phyloP scores from a whole-genome alignment of 2,888 invertebrate species.

The Pardosa pseudoannulata region DNA sequence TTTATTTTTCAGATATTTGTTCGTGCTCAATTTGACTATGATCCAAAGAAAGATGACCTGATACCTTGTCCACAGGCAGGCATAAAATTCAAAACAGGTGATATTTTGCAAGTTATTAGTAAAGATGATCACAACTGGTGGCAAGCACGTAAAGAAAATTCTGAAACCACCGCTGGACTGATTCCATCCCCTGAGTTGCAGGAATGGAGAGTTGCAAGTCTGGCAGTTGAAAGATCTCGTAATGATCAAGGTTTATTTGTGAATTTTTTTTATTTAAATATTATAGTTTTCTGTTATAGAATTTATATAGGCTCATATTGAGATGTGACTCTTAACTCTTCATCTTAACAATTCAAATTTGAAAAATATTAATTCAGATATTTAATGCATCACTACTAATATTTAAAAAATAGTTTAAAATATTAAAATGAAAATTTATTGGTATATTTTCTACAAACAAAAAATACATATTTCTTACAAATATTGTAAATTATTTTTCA shows the following conservation, averaged over 20 bases:
- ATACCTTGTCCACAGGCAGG: conserved; percentile 99
- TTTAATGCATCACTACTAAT: no score
- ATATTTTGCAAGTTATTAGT: conserved; percentile 89
- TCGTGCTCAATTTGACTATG: conserved; percentile 98
- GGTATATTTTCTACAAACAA: no score
- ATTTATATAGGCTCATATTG: no score
- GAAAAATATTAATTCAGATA: no score
- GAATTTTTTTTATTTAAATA: no score
- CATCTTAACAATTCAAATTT: no score
- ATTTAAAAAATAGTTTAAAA: no score
- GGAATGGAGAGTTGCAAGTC: conserved; percentile 95
- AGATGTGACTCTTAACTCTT: no score
- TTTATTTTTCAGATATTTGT: conserved; percentile 89
- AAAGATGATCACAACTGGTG: conserved; percentile 99
- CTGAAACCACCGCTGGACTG: conserved; percentile 94
- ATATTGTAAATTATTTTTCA: no score
- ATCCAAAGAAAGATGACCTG: conserved; percentile 97
- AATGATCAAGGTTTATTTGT: conserved; percentile 73
- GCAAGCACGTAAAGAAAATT: conserved; percentile 88
- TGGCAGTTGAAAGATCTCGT: conserved; percentile 69
- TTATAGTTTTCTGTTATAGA: no score
- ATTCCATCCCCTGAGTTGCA: conserved; percentile 99
- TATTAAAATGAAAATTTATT: no score
- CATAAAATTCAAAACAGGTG: conserved; percentile 93
- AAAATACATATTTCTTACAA: no score